Evolutionary conservation across 1,140 invertebrate species (phyloP), one percentile per base, ranked within the genome.

Genomic region (Helicoverpa armigera): DNA sequence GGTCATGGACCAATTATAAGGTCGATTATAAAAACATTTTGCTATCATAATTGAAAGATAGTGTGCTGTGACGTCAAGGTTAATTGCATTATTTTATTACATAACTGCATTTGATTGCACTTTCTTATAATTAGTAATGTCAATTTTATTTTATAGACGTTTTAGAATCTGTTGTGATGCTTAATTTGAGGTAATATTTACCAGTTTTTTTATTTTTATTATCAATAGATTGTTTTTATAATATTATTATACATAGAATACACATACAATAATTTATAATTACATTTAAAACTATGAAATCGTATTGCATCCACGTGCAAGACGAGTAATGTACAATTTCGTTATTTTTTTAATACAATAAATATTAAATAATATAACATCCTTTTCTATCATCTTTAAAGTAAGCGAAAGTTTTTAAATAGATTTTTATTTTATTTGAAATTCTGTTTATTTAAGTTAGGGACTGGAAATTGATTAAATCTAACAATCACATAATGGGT

Each of bases 361-460:
- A 13, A 53, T 70, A 31, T 23, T 51, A 29, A n/a, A 53, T 13
- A 29, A 51, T 65, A 48, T 60, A 60, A 35, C 43, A 77, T 77
- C 75, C 61, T 77, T 77, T 77, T 67, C 75, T 77, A 77, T 54
- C 50, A 56, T 67, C 13, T 51, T 58, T 74, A 74, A 74, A 43
- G 2, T 54, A 31, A 50, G n/a, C 65, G 48, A 50, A 70, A 70
- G 2, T 13, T 51, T 29, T 70, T 51, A 51, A 70, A 14, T 4
- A 23, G 10, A 53, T 18, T 67, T 13, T 18, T 23, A 53, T 53
- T 70, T 70, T 67, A 67, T 67, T 7, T 16, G 63, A 67, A 18
- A 9, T 16, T 18, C 31, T 67, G 7, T 31, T 61, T 13, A 13
- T 61, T 61, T 31, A 10, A 48, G 35, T 43, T 65, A 35, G 35